Conservation (phyloP, 2,888 invertebrate genomes). For the Panzeria rudis region DNA sequence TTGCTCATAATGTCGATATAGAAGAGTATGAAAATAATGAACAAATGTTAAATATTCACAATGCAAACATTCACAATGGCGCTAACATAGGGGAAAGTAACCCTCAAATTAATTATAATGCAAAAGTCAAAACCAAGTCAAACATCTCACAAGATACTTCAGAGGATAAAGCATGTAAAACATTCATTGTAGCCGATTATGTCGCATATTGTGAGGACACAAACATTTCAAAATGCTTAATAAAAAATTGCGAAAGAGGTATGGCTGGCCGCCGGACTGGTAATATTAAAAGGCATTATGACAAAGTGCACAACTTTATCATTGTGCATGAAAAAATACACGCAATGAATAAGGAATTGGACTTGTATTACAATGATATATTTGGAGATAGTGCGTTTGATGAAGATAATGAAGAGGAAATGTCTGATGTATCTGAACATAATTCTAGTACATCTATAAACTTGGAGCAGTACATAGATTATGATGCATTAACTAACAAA, state of each 20-base stretch:
- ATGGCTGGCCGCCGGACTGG: conserved; percentile 1
- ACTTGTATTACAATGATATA: not conserved
- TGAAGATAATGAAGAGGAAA: conserved; percentile 6
- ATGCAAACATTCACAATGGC: not conserved
- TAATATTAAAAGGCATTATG: conserved; percentile 50
- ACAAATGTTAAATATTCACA: not conserved
- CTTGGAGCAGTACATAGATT: conserved; percentile 13
- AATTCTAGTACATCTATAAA: not conserved
- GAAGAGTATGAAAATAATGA: not conserved
- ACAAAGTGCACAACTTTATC: conserved; percentile 30
- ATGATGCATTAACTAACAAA: conserved; percentile 29
- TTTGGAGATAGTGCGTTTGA: not conserved
- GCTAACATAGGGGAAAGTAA: not conserved
- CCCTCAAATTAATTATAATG: not conserved
- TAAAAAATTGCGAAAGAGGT: conserved; percentile 35
- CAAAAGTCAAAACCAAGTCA: not conserved
- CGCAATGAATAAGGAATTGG: not conserved
- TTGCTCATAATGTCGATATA: conserved; percentile 6
- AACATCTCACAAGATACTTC: not conserved
- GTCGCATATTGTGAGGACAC: conserved; percentile 16
- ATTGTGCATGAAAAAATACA: conserved; percentile 13
- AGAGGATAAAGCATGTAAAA: not conserved
- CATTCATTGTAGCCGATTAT: conserved; percentile 19
- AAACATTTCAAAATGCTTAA: conserved; percentile 47
- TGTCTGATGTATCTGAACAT: not conserved